A percentile compares a stretch with the other conserved stretches of the same genome.
These are phyloP conservation scores for Aselliscus stoliczkanus DNA, from an alignment of 2,797 vertebrate species.

Conservation along the genomic window DNA sequence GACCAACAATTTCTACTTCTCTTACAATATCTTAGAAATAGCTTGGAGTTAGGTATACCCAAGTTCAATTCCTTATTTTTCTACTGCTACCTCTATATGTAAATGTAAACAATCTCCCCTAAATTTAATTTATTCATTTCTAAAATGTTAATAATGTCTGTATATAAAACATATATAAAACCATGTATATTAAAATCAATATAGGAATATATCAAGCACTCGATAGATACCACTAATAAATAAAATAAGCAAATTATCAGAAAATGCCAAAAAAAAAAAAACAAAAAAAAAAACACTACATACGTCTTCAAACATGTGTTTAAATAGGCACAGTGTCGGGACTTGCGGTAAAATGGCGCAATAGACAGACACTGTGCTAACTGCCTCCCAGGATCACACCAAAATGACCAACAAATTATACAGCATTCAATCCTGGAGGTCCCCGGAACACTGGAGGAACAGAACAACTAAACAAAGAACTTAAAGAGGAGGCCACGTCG, in stretches of 20 bases:
- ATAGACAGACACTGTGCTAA: too few relatives aligned
- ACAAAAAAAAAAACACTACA: background rate
- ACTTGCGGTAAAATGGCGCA: too few relatives aligned
- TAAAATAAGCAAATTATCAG: background rate
- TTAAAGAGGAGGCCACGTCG: too few relatives aligned
- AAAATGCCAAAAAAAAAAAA: background rate
- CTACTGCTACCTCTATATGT: background rate
- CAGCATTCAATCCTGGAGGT: too few relatives aligned
- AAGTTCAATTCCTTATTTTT: background rate
- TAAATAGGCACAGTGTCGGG: background rate
- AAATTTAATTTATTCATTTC: background rate
- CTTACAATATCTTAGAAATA: too few relatives aligned
- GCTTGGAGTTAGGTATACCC: background rate
- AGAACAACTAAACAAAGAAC: too few relatives aligned
- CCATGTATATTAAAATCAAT: background rate
- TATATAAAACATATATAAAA: background rate
- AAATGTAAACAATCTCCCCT: background rate
- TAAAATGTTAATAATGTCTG: background rate
- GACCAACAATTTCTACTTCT: background rate
- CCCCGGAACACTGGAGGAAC: too few relatives aligned
- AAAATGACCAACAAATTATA: too few relatives aligned
- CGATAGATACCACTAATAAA: background rate
- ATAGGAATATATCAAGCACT: background rate
- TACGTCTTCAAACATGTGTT: background rate
- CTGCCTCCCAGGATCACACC: too few relatives aligned